Evolutionary conservation across 2,888 invertebrate genomes (phyloP).

Genomic region (Hyposoter didymator): DNA sequence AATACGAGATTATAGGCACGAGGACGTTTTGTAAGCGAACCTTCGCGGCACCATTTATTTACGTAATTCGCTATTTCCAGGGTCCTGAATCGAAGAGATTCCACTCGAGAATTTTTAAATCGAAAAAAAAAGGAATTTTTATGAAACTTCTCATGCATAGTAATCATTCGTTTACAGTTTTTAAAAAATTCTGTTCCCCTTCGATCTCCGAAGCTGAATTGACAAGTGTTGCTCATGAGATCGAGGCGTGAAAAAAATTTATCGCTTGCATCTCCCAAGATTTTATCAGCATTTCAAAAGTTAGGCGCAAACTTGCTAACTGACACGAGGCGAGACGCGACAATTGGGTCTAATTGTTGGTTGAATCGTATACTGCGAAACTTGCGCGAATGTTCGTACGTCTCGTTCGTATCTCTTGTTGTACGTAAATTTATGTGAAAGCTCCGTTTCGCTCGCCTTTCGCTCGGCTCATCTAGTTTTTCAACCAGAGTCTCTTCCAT

Average conservation of each 20-base stretch:
- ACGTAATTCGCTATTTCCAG: constrained; percentile 9
- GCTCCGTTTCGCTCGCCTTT: neutral
- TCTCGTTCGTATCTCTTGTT: constrained; percentile 7
- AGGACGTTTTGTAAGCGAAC: constrained; percentile 47
- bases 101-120: too few relatives aligned
- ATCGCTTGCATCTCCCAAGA: constrained; percentile 19
- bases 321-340: constrained; percentile 16
- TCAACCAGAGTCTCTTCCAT: neutral
- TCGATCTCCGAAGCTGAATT: neutral
- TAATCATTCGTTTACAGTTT: neutral
- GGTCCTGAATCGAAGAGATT: constrained; percentile 4
- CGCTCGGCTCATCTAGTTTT: neutral
- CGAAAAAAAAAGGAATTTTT: neutral
- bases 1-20: constrained; percentile 70
- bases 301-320: constrained; percentile 27
- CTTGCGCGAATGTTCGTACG: constrained; percentile 7
- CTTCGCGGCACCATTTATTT: neutral
- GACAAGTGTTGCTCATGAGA: neutral
- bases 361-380: constrained; percentile 6
- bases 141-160: neutral
- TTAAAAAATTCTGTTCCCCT: neutral
- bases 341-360: constrained; percentile 49
- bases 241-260: neutral
- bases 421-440: neutral
- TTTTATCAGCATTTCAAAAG: neutral